These are phyloP conservation scores for Aspidiotus rigidus DNA, from an alignment of 2,888 invertebrate species.

Conservation along the genomic window DNA sequence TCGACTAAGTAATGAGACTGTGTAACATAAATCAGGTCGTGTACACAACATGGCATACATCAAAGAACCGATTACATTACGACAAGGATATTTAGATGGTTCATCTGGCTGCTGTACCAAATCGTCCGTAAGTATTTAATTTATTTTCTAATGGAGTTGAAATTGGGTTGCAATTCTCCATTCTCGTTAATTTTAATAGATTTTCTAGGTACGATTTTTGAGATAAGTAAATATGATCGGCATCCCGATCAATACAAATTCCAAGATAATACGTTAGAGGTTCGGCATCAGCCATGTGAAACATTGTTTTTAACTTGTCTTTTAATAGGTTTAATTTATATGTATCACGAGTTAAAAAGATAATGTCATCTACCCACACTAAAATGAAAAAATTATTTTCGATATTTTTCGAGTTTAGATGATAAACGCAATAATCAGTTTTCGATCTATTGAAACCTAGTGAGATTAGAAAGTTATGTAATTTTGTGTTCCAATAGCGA, in stretches of 20 bases:
- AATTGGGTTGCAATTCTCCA: not conserved
- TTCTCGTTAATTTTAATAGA: not conserved
- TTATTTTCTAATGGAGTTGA: not conserved
- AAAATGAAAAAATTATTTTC: too few species aligned
- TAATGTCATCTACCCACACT: too few species aligned
- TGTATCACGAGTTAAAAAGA: too few species aligned
- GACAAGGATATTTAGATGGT: not conserved
- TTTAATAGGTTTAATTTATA: too few species aligned
- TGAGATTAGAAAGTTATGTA: too few species aligned
- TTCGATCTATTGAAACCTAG: too few species aligned
- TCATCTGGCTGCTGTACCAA: not conserved
- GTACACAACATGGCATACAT: not conserved
- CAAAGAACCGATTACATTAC: not conserved
- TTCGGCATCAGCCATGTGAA: too few species aligned
- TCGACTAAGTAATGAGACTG: not conserved
- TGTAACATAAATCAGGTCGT: not conserved
- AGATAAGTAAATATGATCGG: not conserved
- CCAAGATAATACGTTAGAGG: not conserved
- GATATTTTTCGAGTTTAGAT: too few species aligned
- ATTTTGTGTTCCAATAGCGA: too few species aligned
- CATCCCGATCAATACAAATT: not conserved
- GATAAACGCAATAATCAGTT: too few species aligned
- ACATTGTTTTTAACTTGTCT: too few species aligned
- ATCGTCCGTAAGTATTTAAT: too few species aligned
- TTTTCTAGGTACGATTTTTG: not conserved